Conservation (phyloP, 2,888 invertebrate genomes). For the Microdon myrmicae region DNA sequence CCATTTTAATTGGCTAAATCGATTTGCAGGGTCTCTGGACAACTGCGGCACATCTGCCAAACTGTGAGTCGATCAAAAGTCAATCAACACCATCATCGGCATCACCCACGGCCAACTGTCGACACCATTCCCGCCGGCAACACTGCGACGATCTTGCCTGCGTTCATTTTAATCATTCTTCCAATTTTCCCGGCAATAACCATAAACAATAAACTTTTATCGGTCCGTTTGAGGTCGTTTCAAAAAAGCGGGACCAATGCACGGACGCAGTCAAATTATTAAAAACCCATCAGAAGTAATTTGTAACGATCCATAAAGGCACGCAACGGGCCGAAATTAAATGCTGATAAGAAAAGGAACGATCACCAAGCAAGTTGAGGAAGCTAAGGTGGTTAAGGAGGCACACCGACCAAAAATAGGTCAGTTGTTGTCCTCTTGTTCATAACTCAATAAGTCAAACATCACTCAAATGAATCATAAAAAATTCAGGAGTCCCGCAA, state of each 20-base stretch:
- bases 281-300: slow-evolving; percentile 51
- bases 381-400: slow-evolving; percentile 1
- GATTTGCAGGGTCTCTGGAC: slow-evolving; percentile 9
- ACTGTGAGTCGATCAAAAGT: slow-evolving; percentile 30
- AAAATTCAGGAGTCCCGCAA: slow-evolving; percentile 8
- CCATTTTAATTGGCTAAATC: slow-evolving; percentile 21
- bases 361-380: not conserved
- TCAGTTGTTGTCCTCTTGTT: slow-evolving; percentile 20
- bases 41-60: slow-evolving; percentile 38
- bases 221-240: slow-evolving; percentile 37
- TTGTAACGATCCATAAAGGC: slow-evolving; percentile 44
- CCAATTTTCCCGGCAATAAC: slow-evolving; percentile 39
- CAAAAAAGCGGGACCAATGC: slow-evolving; percentile 16
- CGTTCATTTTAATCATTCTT: too few relatives aligned
- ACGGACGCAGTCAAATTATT: slow-evolving; percentile 42
- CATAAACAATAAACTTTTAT: slow-evolving; percentile 48
- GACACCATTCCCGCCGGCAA: slow-evolving; percentile 12
- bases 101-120: slow-evolving; percentile 37
- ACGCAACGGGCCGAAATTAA: slow-evolving; percentile 31
- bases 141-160: slow-evolving; percentile 16
- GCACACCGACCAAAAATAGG: slow-evolving; percentile 12
- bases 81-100: slow-evolving; percentile 32
- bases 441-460: slow-evolving; percentile 28
- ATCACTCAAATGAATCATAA: slow-evolving; percentile 47
- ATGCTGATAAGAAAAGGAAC: slow-evolving; percentile 36